These are phyloP conservation scores for Toxonevra muliebris DNA, from an alignment of 2,888 invertebrate species.

Conservation along the genomic window DNA sequence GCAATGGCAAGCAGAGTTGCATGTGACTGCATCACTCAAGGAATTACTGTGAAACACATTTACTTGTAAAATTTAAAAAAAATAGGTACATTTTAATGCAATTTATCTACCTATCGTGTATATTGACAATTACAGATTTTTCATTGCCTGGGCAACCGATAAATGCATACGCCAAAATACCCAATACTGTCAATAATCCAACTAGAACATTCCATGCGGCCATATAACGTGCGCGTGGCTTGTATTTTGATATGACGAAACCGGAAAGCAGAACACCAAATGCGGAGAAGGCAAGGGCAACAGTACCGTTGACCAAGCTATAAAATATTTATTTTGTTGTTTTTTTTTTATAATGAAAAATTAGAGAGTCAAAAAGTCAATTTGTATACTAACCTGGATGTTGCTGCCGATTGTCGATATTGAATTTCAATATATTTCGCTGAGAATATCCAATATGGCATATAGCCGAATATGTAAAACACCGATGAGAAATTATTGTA, in stretches of 20 bases:
- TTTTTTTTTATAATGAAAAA: neutral
- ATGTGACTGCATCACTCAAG: conserved; percentile 56
- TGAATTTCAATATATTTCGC: conserved; percentile 86
- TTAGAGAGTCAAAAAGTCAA: neutral
- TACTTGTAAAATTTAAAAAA: no score
- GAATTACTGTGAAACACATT: conserved; percentile 17
- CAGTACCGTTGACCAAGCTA: conserved; percentile 77
- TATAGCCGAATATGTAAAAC: conserved; percentile 75
- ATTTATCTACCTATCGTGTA: conserved; percentile 27
- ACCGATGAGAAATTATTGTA: conserved; percentile 77
- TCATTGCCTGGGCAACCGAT: conserved; percentile 73
- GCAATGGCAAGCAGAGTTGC: conserved; percentile 75
- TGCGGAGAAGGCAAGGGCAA: conserved; percentile 74
- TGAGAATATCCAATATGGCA: conserved; percentile 81
- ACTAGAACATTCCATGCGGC: conserved; percentile 75
- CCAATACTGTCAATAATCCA: conserved; percentile 70
- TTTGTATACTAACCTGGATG: conserved; percentile 63
- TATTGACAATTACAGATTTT: conserved; percentile 58
- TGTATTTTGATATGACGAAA: conserved; percentile 71
- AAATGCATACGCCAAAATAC: conserved; percentile 72
- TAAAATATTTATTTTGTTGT: conserved; percentile 62
- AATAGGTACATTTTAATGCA: no score
- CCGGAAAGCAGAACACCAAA: conserved; percentile 73
- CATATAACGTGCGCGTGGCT: conserved; percentile 71
- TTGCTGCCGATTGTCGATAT: conserved; percentile 78